Evolutionary conservation across 2,797 vertebrate species (phyloP).

Genomic region (Lepus oiostolus): DNA sequence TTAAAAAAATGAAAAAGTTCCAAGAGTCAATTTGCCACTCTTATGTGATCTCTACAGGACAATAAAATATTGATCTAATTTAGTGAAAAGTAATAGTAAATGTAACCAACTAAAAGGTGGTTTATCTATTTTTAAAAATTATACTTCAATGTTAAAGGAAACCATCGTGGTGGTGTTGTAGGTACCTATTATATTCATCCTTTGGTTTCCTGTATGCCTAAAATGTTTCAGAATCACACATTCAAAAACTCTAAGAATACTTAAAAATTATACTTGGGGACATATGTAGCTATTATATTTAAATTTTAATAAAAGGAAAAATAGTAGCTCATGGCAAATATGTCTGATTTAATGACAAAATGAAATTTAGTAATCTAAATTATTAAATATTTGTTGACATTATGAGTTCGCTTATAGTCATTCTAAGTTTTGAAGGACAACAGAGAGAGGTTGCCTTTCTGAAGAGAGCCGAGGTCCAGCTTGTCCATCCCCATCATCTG

Average conservation of each 20-base stretch:
- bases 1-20: background rate
- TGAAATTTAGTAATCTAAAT: background rate
- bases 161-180: background rate
- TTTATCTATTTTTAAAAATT: background rate
- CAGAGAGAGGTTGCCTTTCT: background rate
- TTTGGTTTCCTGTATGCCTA: background rate
- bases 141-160: background rate
- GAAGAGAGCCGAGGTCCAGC: background rate
- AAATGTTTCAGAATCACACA: background rate
- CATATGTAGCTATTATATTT: background rate
- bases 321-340: background rate
- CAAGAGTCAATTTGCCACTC: background rate
- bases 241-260: background rate
- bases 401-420: background rate
- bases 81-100: background rate
- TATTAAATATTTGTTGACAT: background rate
- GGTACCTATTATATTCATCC: background rate
- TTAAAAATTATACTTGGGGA: background rate
- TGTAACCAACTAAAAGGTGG: background rate
- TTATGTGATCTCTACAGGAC: background rate
- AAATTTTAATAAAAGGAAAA: background rate
- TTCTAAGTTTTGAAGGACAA: background rate
- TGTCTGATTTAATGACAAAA: background rate
- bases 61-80: background rate
- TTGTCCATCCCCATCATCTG: background rate